Evolutionary conservation across 2,888 invertebrate genomes (phyloP).

Genomic region (Rhodophaea formosa): DNA sequence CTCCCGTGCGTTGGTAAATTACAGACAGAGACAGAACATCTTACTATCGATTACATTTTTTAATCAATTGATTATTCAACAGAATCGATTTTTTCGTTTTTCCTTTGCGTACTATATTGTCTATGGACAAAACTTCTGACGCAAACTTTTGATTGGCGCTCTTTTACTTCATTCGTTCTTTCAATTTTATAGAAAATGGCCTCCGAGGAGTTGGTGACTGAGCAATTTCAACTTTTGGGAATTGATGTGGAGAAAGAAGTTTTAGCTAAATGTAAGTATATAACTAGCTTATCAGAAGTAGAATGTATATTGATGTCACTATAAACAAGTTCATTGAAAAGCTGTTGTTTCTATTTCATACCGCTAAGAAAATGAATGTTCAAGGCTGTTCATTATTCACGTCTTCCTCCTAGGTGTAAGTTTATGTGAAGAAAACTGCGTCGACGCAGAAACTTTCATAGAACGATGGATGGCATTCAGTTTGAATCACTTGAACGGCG

Average conservation of each 20-base stretch:
- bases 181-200: conserved; percentile 74
- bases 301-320: conserved; percentile 14
- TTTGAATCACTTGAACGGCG: conserved; percentile 83
- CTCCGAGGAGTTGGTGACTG: conserved; percentile 79
- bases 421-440: conserved; percentile 83
- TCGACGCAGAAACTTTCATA: conserved; percentile 85
- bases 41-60: too few species aligned
- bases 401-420: conserved; percentile 75
- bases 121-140: conserved; percentile 19
- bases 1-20: too few species aligned
- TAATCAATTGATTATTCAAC: too few species aligned
- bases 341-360: conserved; percentile 25
- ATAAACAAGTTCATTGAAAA: conserved; percentile 16
- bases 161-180: conserved; percentile 42
- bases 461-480: conserved; percentile 91
- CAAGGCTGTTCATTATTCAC: conserved; percentile 58
- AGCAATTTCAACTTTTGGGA: conserved; percentile 84
- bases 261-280: conserved; percentile 79
- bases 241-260: conserved; percentile 78
- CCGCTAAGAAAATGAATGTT: conserved; percentile 60
- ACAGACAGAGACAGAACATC: too few species aligned
- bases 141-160: conserved; percentile 46
- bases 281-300: conserved; percentile 8
- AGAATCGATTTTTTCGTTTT: background rate
- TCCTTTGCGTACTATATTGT: background rate